Conservation (phyloP, 2,797 vertebrate species). For the Rhinella marina region DNA sequence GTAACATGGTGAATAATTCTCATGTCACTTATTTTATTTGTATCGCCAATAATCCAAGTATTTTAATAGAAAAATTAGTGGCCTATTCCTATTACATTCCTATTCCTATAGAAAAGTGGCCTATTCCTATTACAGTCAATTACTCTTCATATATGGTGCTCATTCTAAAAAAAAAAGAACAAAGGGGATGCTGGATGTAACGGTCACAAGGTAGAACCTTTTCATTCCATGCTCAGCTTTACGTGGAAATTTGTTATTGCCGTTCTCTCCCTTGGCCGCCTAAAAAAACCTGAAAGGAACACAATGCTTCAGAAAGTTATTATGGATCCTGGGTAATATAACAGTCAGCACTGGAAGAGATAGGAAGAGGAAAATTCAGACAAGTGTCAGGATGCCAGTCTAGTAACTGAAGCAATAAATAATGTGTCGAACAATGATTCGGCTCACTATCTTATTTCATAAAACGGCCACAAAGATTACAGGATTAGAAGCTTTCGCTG, state of each 20-base stretch:
- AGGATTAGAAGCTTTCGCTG: slow-evolving; percentile 47
- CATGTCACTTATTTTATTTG: neutral
- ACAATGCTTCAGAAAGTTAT: slow-evolving; percentile 11
- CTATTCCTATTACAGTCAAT: neutral
- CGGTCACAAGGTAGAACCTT: neutral
- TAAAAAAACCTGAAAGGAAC: slow-evolving; percentile 18
- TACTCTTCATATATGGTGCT: neutral
- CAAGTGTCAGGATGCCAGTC: slow-evolving; percentile 30
- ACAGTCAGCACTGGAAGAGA: slow-evolving; percentile 22
- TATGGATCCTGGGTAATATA: neutral
- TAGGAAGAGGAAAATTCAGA: slow-evolving; percentile 1
- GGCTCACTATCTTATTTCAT: slow-evolving; percentile 32
- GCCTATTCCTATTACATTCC: neutral
- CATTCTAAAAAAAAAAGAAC: neutral
- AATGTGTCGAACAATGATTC: neutral
- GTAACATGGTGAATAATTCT: neutral
- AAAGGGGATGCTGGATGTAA: neutral
- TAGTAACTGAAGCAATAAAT: slow-evolving; percentile 38
- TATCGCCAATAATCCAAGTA: neutral
- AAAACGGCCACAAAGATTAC: slow-evolving; percentile 49
- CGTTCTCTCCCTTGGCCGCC: neutral
- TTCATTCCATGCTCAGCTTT: neutral
- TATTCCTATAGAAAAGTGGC: neutral
- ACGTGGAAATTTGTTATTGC: neutral
- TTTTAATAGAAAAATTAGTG: slow-evolving; percentile 8